Conservation (phyloP, 2,888 invertebrate genomes). For the Athripsodes cinereus region DNA sequence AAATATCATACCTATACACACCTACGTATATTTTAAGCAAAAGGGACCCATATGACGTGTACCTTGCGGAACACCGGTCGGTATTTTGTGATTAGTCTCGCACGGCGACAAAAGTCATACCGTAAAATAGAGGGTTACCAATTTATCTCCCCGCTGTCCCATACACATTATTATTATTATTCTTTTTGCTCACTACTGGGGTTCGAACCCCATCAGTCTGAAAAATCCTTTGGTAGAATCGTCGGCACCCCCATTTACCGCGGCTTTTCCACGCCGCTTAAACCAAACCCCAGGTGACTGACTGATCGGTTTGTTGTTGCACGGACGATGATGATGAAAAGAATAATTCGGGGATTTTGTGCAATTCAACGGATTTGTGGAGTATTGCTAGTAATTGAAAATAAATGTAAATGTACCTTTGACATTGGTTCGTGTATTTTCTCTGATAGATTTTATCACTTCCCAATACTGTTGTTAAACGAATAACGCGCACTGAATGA, state of each 20-base stretch:
- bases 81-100: conserved; percentile 17
- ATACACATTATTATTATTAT: not conserved
- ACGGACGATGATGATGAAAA: not conserved
- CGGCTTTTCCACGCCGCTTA: conserved; percentile 8
- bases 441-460: too few relatives aligned
- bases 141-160: conserved; percentile 3
- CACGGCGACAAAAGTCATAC: conserved; percentile 26
- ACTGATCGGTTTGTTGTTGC: not conserved
- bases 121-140: conserved; percentile 24
- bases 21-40: not conserved
- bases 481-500: too few relatives aligned
- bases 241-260: not conserved
- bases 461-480: too few relatives aligned
- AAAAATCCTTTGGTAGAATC: conserved; percentile 8
- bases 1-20: not conserved
- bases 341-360: not conserved
- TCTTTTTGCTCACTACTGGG: not conserved
- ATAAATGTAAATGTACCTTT: not conserved
- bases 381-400: not conserved
- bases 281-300: conserved; percentile 7
- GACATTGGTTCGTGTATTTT: too few relatives aligned
- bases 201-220: conserved; percentile 8
- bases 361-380: conserved; percentile 1
- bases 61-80: conserved; percentile 10
- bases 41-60: not conserved